A percentile compares a stretch with the other conserved stretches of the same genome.
phyloP scores from a whole-genome alignment of 2,888 invertebrate species.

The Mellilla xanthometata region DNA sequence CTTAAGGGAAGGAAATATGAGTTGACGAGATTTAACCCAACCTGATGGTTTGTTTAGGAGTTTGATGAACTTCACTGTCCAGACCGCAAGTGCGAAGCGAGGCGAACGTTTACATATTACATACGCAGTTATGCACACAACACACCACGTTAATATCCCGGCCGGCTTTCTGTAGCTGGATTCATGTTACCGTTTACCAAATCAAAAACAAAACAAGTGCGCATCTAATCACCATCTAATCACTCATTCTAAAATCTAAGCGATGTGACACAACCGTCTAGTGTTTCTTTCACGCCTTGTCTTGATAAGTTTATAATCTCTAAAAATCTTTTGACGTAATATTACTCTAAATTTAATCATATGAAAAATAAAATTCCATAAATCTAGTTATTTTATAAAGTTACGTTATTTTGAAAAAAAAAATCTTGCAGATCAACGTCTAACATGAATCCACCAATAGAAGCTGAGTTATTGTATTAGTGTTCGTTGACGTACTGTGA shows the following conservation, averaged over 20 bases:
- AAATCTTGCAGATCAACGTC: neutral
- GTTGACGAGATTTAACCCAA: too few species aligned
- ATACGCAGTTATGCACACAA: conserved; percentile 59
- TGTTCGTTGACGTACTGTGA: conserved; percentile 70
- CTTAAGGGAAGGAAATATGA: too few species aligned
- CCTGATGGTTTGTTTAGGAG: too few species aligned
- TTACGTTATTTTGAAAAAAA: too few species aligned
- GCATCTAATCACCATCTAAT: conserved; percentile 18
- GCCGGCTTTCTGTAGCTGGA: conserved; percentile 47
- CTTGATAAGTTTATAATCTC: too few species aligned
- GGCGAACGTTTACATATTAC: conserved; percentile 60
- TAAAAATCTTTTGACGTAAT: too few species aligned
- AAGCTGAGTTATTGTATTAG: conserved; percentile 49
- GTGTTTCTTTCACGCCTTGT: too few species aligned
- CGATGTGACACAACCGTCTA: too few species aligned
- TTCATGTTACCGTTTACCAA: conserved; percentile 39
- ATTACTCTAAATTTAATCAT: too few species aligned
- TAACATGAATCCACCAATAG: conserved; percentile 35
- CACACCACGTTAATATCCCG: conserved; percentile 57
- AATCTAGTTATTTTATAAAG: too few species aligned
- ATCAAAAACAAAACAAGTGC: conserved; percentile 8
- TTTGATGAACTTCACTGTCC: too few species aligned
- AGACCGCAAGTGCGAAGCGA: conserved; percentile 55
- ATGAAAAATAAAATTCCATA: too few species aligned
- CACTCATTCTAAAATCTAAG: conserved; percentile 2